A percentile compares a stretch with the other conserved stretches of the same genome.
phyloP scores from a whole-genome alignment of 1,140 invertebrate genomes.

The Pseudomyrmex pallidus region DNA sequence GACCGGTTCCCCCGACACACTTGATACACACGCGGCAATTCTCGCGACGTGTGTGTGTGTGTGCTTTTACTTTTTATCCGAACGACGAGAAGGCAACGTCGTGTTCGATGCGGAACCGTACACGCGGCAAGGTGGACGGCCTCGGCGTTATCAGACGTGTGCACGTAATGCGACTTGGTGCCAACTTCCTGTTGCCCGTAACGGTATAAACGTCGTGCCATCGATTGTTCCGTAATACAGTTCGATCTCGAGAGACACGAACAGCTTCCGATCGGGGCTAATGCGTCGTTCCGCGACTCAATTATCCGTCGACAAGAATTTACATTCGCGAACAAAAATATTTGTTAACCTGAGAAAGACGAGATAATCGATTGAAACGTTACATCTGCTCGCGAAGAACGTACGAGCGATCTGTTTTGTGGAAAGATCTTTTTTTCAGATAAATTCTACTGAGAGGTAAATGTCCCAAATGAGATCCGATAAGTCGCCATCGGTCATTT shows the following conservation, averaged over 20 bases:
- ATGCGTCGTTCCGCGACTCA: too few species aligned
- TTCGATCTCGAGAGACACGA: not conserved
- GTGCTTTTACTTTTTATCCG: constrained; percentile 68
- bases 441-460: too few species aligned
- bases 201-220: not conserved
- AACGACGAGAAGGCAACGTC: constrained; percentile 19
- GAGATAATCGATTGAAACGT: too few species aligned
- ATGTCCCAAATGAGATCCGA: too few species aligned
- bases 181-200: constrained; percentile 16
- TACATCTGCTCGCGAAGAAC: too few species aligned
- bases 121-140: not conserved
- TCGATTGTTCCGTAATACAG: constrained; percentile 10
- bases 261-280: not conserved
- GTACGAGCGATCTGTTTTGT: too few species aligned
- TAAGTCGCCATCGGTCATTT: too few species aligned
- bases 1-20: constrained; percentile 41
- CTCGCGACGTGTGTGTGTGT: constrained; percentile 12
- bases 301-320: too few species aligned
- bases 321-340: too few species aligned
- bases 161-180: constrained; percentile 35
- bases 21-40: constrained; percentile 30
- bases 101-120: not conserved
- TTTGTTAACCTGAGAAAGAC: too few species aligned
- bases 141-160: constrained; percentile 3
- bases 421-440: too few species aligned